Conservation (phyloP, 2,888 invertebrate genomes). For the Drosophila pseudotakahashii region DNA sequence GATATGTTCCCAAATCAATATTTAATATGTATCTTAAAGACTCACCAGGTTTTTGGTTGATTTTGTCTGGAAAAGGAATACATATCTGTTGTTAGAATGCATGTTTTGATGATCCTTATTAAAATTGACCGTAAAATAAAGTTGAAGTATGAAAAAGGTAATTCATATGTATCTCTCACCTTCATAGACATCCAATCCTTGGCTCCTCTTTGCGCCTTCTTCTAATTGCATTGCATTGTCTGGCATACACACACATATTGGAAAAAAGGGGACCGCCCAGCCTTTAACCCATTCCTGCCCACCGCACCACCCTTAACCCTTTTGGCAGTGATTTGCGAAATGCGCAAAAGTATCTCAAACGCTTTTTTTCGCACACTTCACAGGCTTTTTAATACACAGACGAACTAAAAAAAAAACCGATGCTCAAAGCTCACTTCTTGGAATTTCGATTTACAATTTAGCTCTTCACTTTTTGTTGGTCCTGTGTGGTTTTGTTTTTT, state of each 20-base stretch:
- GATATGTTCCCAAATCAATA: no score
- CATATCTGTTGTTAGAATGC: no score
- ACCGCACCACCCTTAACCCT: slow-evolving; percentile 53
- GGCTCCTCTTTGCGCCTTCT: slow-evolving; percentile 37
- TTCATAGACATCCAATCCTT: slow-evolving; percentile 45
- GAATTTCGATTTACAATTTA: slow-evolving; percentile 79
- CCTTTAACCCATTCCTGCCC: slow-evolving; percentile 50
- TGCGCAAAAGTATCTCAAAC: slow-evolving; percentile 73
- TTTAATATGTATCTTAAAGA: background rate
- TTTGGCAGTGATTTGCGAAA: slow-evolving; percentile 35
- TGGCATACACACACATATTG: slow-evolving; percentile 13
- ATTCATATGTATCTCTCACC: slow-evolving; percentile 25
- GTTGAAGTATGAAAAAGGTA: background rate
- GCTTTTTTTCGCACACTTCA: slow-evolving; percentile 62
- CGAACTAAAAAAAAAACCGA: slow-evolving; percentile 34
- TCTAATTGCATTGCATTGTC: slow-evolving; percentile 62
- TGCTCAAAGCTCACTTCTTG: slow-evolving; percentile 71
- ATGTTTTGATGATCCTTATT: no score
- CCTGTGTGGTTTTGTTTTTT: slow-evolving; percentile 33
- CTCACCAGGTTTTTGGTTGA: background rate
- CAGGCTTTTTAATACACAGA: slow-evolving; percentile 17
- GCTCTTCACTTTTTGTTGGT: slow-evolving; percentile 62
- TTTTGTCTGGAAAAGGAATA: no score
- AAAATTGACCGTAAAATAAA: no score
- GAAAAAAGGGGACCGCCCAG: slow-evolving; percentile 21